Conservation (phyloP, 2,113 vertebrate genomes). For the Pipa parva region DNA sequence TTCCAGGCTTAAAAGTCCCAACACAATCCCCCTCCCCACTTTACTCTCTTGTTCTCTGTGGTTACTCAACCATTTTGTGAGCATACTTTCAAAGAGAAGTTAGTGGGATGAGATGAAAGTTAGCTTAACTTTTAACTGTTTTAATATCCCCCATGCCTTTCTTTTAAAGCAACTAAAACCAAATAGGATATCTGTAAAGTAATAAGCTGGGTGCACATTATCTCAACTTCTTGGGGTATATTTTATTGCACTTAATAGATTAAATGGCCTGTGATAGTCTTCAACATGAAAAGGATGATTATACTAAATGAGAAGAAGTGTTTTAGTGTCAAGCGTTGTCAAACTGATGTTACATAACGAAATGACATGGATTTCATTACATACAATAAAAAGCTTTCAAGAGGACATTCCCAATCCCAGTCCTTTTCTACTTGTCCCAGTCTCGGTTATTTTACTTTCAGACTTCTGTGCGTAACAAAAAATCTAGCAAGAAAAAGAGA, state of each 20-base stretch:
- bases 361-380: constrained; percentile 11
- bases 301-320: neutral
- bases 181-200: constrained; percentile 41
- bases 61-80: constrained; percentile 45
- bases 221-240: constrained; percentile 8
- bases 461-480: no score
- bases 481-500: no score
- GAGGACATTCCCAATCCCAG: neutral
- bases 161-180: constrained; percentile 47
- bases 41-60: constrained; percentile 37
- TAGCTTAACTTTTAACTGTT: constrained; percentile 3
- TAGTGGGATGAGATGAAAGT: constrained; percentile 7
- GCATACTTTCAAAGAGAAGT: constrained; percentile 23
- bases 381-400: neutral
- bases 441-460: no score
- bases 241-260: constrained; percentile 7
- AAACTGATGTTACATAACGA: constrained; percentile 1
- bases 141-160: constrained; percentile 51
- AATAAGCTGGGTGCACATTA: constrained; percentile 14
- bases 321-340: constrained; percentile 1
- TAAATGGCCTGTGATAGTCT: neutral
- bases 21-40: constrained; percentile 8
- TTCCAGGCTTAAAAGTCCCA: constrained; percentile 42
- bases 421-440: no score
- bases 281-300: neutral